Percentiles rank a stretch among this genome's conserved stretches.
These are phyloP conservation scores for Leucania comma DNA, from an alignment of 2,888 invertebrate genomes.

Conservation along the genomic window DNA sequence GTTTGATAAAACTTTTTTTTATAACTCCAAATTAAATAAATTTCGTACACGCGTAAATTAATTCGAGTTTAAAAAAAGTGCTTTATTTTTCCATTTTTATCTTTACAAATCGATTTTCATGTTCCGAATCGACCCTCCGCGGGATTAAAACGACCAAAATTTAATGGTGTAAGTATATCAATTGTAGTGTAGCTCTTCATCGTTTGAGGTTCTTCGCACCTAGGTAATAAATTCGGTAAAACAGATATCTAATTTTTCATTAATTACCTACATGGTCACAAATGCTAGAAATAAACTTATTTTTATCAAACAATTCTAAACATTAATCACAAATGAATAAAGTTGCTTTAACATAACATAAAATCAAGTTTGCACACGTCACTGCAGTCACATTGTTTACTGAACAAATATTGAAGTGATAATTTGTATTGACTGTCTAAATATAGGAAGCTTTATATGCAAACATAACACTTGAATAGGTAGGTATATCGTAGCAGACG, in stretches of 20 bases:
- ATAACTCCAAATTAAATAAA: too few species aligned
- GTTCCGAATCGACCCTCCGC: too few species aligned
- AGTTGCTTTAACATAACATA: background rate
- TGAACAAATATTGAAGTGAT: background rate
- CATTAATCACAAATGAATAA: background rate
- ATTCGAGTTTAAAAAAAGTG: too few species aligned
- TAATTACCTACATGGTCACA: background rate
- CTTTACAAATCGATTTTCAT: too few species aligned
- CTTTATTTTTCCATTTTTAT: too few species aligned
- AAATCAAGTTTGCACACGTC: constrained; percentile 2
- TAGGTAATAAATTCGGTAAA: background rate
- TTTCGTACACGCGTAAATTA: too few species aligned
- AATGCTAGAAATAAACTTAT: background rate
- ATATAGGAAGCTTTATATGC: constrained; percentile 27
- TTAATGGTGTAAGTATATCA: too few species aligned
- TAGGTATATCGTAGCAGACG: too few species aligned
- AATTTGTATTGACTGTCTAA: constrained; percentile 6
- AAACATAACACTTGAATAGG: background rate
- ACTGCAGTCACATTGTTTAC: constrained; percentile 10
- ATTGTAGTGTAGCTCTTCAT: background rate
- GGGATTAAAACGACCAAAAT: too few species aligned
- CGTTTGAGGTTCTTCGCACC: background rate
- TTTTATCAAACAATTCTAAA: background rate
- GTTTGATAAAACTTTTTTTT: too few species aligned
- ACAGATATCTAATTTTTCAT: background rate